A percentile compares a stretch with the other conserved stretches of the same genome.
Conservation (phyloP, 2,113 vertebrate genomes). For the Colius striatus region DNA sequence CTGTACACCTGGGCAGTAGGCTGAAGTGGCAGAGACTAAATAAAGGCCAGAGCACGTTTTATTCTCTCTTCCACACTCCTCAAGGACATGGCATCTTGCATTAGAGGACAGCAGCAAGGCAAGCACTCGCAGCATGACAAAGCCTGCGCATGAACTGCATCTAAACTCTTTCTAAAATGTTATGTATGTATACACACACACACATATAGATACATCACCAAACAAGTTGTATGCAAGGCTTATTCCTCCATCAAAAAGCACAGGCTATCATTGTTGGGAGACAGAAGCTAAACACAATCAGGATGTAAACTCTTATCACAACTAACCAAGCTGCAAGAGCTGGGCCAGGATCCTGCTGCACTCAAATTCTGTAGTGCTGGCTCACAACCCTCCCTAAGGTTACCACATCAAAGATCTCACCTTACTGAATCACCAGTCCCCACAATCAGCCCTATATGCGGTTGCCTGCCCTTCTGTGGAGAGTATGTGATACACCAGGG, state of each 20-base stretch:
- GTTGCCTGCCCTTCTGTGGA: not conserved
- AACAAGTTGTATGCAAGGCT: not conserved
- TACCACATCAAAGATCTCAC: not conserved
- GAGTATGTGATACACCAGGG: not conserved
- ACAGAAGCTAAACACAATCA: not conserved
- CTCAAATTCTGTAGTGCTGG: not conserved
- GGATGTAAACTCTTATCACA: not conserved
- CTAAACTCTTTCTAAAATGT: not conserved
- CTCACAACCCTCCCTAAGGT: not conserved
- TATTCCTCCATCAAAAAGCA: not conserved
- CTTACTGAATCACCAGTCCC: not conserved
- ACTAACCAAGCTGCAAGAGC: not conserved
- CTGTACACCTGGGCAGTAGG: slow-evolving; percentile 40
- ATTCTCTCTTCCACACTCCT: not conserved
- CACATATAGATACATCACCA: not conserved
- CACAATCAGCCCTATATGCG: not conserved
- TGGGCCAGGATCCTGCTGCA: not conserved
- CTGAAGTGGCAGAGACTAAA: slow-evolving; percentile 49
- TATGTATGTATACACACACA: accelerated
- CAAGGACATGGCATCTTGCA: slow-evolving; percentile 49
- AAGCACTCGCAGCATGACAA: not conserved
- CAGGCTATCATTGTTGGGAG: not conserved
- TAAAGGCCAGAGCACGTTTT: slow-evolving; percentile 24
- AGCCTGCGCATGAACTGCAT: not conserved
- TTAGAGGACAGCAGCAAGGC: slow-evolving; percentile 39